These are phyloP conservation scores for Hololepta plana DNA, from an alignment of 2,888 invertebrate genomes.

Conservation along the genomic window DNA sequence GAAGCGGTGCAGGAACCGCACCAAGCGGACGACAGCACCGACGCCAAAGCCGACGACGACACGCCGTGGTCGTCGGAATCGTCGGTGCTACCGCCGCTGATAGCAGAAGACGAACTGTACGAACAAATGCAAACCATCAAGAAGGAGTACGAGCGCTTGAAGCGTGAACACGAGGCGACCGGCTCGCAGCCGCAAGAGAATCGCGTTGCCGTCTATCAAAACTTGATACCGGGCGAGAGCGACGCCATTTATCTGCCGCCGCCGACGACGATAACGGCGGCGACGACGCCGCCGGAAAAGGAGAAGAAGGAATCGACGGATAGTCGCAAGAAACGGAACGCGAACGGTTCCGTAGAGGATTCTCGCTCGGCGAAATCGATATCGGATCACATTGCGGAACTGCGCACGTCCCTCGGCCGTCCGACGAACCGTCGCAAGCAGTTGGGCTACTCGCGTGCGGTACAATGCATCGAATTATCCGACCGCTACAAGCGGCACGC, in stretches of 20 bases:
- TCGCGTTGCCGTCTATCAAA: too few species aligned
- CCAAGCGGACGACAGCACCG: constrained; percentile 3
- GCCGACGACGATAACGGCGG: constrained; percentile 11
- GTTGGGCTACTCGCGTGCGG: constrained; percentile 28
- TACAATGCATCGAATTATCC: constrained; percentile 40
- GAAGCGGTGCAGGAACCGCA: constrained; percentile 9
- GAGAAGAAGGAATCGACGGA: constrained; percentile 14
- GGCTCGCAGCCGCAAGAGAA: too few species aligned
- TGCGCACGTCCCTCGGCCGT: constrained; percentile 24
- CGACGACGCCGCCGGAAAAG: constrained; percentile 4
- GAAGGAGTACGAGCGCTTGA: too few species aligned
- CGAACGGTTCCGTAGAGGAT: constrained; percentile 7
- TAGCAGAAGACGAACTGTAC: constrained; percentile 8
- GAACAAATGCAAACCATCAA: constrained; percentile 8
- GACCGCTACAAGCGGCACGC: constrained; percentile 29
- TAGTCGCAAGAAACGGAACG: too few species aligned
- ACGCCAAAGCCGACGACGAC: too few species aligned
- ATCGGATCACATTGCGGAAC: constrained; percentile 26
- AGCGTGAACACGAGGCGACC: too few species aligned
- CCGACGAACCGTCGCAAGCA: constrained; percentile 18
- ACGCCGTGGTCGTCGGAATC: too few species aligned
- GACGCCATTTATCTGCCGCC: constrained; percentile 25
- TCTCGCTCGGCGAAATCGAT: constrained; percentile 17
- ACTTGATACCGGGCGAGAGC: constrained; percentile 25
- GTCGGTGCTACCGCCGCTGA: too few species aligned